Base-by-base conservation (phyloP, 2,888 invertebrate genomes). In the Tholera decimalis region DNA sequence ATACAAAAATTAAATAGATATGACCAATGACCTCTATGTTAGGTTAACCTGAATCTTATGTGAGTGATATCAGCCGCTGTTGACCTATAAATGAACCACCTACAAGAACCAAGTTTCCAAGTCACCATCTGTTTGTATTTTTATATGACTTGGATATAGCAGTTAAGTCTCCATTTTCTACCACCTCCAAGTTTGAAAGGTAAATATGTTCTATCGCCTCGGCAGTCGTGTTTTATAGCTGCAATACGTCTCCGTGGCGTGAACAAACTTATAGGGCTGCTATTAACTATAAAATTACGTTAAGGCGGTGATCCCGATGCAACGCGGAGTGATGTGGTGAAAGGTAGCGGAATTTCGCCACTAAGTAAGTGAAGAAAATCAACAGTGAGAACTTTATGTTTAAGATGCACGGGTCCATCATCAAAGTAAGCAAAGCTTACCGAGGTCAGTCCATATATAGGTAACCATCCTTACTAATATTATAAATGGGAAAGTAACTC, bases 131-230 rank as follows among this genome's bases (percentile, higher is more conserved):
- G n/a, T n/a, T n/a, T n/a, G n/a, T n/a, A n/a, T n/a, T n/a, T n/a
- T n/a, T n/a, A n/a, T n/a, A n/a, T n/a, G n/a, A n/a, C n/a, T n/a
- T n/a, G n/a, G 15, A 15, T 2, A 35, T 5, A 2, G 4, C 35
- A 35, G 2, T 35, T 35, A 15, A 3, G 2, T 30, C 53, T 74
- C 54, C 54, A 54, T 43, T 22, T 44, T 0, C 6, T 54, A 53
- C 6, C 4, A 46, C 2, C 5, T 60, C 46, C 11, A 18, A 54
- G 60, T 46, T 57, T 37, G 28, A 49, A 44, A 64, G 49, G 70
- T 64, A 67, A 67, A 73, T 60, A 74, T 69, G 60, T 69, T 50
- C 57, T 64, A 43, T 54, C 70, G 37, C 69, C 15, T 60, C 60
- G 49, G 44, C 33, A 20, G 30, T 30, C 64, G 24, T 57, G 70